Evolutionary conservation across 2,888 invertebrate genomes (phyloP), one percentile per base, ranked within the genome.

Genomic region (Andrena haemorrhoa): DNA sequence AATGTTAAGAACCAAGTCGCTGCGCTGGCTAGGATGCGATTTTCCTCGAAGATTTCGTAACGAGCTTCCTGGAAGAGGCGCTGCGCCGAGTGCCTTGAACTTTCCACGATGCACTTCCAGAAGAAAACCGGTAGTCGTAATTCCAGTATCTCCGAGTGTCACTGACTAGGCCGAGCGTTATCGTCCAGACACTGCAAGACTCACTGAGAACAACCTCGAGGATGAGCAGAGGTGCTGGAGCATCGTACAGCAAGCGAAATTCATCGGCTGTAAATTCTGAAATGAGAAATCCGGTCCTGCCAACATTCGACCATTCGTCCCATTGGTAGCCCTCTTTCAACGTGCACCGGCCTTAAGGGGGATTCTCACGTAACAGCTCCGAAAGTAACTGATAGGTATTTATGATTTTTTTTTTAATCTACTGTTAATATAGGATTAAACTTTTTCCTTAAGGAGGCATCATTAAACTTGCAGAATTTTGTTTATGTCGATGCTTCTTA

Each of bases 121-220:
- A 75, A 81, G 87, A 79, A 83, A 87, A 87, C 87, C 87, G 87
- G 87, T 87, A 87, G 87, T 81, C 51, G 87, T 85, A 75, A 87
- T 74, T 85, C 79, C 77, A 78, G 84, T 78, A 78, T 82, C 79
- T 75, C 74, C 73, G 26, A 70, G 86, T 84, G 86, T 86, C 86
- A 69, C 75, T 69, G 58, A 35, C 69, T 80, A 61, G 66, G 56
- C 76, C 29, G 29, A 53, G 75, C 56, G 10, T 79, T 84, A 81
- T 86, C 84, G 76, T 75, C 74, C 64, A 63, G 74, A 74, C 73
- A 53, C 31, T 60, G 26, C 16, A 49, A 35, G 26, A 51, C 82
- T 26, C 64, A 47, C 41, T 3, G 56, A 29, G 35, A 20, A 35
- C 10, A 31, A 56, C 49, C 26, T n/a, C 23, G 29, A 47, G 26